A percentile compares a stretch with the other conserved stretches of the same genome.
phyloP scores from a whole-genome alignment of 2,888 invertebrate genomes.

The Apotomis turbidana region DNA sequence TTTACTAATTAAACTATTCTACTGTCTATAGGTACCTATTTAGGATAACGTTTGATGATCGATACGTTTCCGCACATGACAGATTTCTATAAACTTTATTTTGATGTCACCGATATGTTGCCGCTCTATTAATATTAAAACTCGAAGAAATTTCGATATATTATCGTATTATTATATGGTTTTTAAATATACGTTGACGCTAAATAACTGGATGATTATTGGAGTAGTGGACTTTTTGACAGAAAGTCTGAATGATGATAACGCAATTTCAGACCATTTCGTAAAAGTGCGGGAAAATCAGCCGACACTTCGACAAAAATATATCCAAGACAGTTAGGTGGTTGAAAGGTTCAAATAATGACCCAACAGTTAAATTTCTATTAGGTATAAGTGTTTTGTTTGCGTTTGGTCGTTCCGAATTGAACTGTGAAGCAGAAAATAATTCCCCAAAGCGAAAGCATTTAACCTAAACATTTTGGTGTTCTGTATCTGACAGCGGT shows the following conservation, averaged over 20 bases:
- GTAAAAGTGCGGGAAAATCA: too few species aligned
- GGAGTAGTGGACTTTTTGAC: too few species aligned
- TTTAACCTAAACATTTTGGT: slow-evolving; percentile 16
- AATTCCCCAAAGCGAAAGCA: background rate
- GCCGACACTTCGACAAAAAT: too few species aligned
- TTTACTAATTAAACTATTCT: too few species aligned
- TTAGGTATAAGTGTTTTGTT: background rate
- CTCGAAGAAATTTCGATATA: background rate
- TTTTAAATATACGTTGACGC: too few species aligned
- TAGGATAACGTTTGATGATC: slow-evolving; percentile 27
- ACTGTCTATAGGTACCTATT: background rate
- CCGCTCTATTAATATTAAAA: slow-evolving; percentile 2
- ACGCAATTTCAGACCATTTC: too few species aligned
- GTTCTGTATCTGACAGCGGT: slow-evolving; percentile 21
- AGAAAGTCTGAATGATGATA: too few species aligned
- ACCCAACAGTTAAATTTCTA: too few species aligned
- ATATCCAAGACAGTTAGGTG: too few species aligned
- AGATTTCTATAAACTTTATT: slow-evolving; percentile 31
- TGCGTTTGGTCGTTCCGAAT: background rate
- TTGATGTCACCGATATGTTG: slow-evolving; percentile 19
- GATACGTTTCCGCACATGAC: slow-evolving; percentile 31
- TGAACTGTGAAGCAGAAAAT: slow-evolving; percentile 9
- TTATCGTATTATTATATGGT: background rate
- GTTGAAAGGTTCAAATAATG: too few species aligned
- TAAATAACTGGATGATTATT: too few species aligned